Base-by-base conservation (phyloP, 1,140 invertebrate genomes). In the Drosophila melanogaster region DNA sequence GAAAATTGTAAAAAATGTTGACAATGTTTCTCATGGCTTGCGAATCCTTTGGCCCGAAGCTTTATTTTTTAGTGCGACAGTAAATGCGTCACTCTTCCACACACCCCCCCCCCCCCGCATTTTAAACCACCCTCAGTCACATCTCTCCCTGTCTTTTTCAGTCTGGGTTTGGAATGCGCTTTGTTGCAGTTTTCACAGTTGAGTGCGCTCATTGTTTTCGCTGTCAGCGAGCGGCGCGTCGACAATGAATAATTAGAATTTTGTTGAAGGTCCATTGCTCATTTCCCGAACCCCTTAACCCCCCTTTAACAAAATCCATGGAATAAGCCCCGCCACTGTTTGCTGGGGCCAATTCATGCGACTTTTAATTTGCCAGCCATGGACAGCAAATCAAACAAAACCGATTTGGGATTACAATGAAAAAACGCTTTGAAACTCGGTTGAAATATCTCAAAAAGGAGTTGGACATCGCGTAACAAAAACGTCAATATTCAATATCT, bases 1-100 rank as follows among this genome's bases (percentile, higher is more conserved):
- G 79, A 86, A 83, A 87, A 86, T 86, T 86, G 83, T 87, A 71
- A 86, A 87, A 86, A 83, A 86, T 86, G 81, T 85, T 70, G 79
- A 77, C 77, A 79, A 85, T 80, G 75, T 67, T 83, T 69, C 73
- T 66, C 81, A 86, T 81, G 67, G 77, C 83, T 79, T 46, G 72
- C 65, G 74, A 87, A 87, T 87, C 66, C 83, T 87, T 76, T 61
- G 62, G 75, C 83, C 66, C 58, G 75, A 53, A 70, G 75, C 75
- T 77, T 73, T 64, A 81, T 80, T 84, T 84, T 84, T 77, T 67
- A 64, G 55, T 84, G 71, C 59, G 77, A 59, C 67, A 71, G 67
- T 71, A 71, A 71, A 71, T 70, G 67, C 65, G 65, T 71, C 67
- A 71, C 65, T 49, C 67, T n/a, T n/a, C n/a, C n/a, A n/a, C n/a